Evolutionary conservation across 2,888 invertebrate species (phyloP), one percentile per base, ranked within the genome.

Genomic region (Xanthorhoe designata): DNA sequence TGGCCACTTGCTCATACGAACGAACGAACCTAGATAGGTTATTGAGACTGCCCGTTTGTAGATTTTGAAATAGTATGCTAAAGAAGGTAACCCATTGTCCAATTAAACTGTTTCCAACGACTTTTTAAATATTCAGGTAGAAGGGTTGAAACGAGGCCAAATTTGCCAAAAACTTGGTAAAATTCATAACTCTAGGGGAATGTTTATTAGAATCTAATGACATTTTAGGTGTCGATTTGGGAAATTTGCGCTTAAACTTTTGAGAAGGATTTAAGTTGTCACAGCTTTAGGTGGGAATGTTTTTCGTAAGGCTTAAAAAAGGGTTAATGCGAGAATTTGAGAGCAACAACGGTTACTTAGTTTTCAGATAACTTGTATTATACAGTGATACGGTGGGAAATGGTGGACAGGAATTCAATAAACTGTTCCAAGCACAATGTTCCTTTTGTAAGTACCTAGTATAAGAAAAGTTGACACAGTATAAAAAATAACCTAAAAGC

Each of bases 81-180:
- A 42, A 53, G 19, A 47, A 62, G 66, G 62, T 55, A 62, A 5
- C 62, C 59, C 47, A 89, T 91, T 89, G 89, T 87, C 91, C 93
- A 92, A 92, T 92, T 92, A 92, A 89, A 90, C 88, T 89, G 88
- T 91, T 90, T 84, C 86, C 90, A 90, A 92, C 91, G 92, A 92
- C 90, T 92, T 92, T 93, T 92, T 92, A 93, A 92, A 93, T 93
- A 93, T 92, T 92, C 90, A 81, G 78, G 81, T 74, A 76, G 81
- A 89, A 88, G 91, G 91, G 89, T 89, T 90, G 81, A 82, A 88
- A 85, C 83, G 81, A 80, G 84, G 85, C 86, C 83, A 66, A 59
- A 66, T 62, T 55, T 35, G 38, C 66, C 61, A 87, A 90, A 90
- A 91, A 90, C 87, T 85, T 81, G 85, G 81, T 78, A 86, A 88